These are phyloP conservation scores for Acrocera orbiculus DNA, from an alignment of 2,888 invertebrate species.

Conservation along the genomic window DNA sequence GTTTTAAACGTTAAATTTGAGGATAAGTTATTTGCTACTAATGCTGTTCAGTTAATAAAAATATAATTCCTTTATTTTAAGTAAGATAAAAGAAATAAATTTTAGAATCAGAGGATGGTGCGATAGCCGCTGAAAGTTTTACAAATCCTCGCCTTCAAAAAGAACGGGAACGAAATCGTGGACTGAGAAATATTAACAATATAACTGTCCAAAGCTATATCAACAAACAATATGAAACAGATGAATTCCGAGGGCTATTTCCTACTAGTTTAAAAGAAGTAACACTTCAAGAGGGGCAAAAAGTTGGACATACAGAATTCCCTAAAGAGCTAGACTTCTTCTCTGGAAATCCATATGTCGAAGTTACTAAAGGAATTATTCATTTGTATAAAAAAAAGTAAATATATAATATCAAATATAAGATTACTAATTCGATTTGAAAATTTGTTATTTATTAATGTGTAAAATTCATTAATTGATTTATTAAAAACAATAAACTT, in stretches of 20 bases:
- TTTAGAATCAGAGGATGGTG: slow-evolving; percentile 27
- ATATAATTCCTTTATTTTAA: no score
- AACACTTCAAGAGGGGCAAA: slow-evolving; percentile 22
- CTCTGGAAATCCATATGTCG: slow-evolving; percentile 93
- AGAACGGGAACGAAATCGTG: slow-evolving; percentile 39
- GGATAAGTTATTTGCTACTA: no score
- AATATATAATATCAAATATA: slow-evolving; percentile 10
- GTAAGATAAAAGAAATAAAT: no score
- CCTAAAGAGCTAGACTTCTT: slow-evolving; percentile 57
- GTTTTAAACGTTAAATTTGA: no score
- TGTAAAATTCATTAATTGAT: neutral
- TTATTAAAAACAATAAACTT: neutral
- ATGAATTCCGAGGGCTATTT: slow-evolving; percentile 36
- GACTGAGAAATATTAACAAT: slow-evolving; percentile 48
- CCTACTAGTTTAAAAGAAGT: slow-evolving; percentile 44
- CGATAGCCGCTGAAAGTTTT: slow-evolving; percentile 27
- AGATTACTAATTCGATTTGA: neutral
- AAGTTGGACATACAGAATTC: slow-evolving; percentile 23
- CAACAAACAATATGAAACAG: slow-evolving; percentile 34
- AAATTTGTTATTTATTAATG: neutral
- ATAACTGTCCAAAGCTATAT: slow-evolving; percentile 68
- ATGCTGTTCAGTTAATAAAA: no score
- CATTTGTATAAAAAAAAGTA: slow-evolving; percentile 97
- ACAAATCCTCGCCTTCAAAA: slow-evolving; percentile 25
- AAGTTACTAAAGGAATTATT: slow-evolving; percentile 89